Conservation (phyloP, 2,797 vertebrate species). For the Telmatherina bonti region DNA sequence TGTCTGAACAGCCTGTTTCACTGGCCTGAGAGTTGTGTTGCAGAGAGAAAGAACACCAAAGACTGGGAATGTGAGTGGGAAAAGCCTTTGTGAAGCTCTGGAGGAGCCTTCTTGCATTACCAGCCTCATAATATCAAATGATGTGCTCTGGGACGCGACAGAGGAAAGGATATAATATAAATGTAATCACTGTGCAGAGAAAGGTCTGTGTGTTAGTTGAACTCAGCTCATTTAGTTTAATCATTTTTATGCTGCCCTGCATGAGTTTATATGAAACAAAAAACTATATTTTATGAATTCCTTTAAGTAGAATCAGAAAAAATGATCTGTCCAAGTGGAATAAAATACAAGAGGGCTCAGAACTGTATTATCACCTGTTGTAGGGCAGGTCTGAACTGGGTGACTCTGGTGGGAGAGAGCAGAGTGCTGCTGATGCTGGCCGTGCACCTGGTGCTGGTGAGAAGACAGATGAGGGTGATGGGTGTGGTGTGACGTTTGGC, state of each 20-base stretch:
- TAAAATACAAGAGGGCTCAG: too few species aligned
- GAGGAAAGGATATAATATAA: constrained; percentile 45
- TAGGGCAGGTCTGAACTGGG: constrained; percentile 81
- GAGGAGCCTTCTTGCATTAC: constrained; percentile 52
- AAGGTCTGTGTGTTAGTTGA: constrained; percentile 20
- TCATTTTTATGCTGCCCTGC: constrained; percentile 17
- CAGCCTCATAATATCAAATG: constrained; percentile 52
- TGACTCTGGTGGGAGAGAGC: constrained; percentile 82
- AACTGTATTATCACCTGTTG: constrained; percentile 79
- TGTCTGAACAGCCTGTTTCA: constrained; percentile 56
- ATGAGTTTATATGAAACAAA: constrained; percentile 19
- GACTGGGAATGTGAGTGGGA: constrained; percentile 49
- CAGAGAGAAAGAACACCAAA: constrained; percentile 42
- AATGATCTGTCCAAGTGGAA: not conserved
- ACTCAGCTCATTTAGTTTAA: constrained; percentile 31
- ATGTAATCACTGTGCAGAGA: constrained; percentile 50
- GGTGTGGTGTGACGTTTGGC: constrained; percentile 79
- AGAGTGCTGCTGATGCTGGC: constrained; percentile 74
- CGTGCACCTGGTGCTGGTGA: constrained; percentile 69
- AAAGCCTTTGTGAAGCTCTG: constrained; percentile 53
- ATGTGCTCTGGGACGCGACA: constrained; percentile 42
- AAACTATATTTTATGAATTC: not conserved
- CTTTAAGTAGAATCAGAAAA: not conserved
- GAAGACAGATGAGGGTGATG: constrained; percentile 83
- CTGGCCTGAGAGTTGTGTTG: constrained; percentile 49